Conservation (phyloP, 2,113 vertebrate species). For the Phyllopteryx taeniolatus region DNA sequence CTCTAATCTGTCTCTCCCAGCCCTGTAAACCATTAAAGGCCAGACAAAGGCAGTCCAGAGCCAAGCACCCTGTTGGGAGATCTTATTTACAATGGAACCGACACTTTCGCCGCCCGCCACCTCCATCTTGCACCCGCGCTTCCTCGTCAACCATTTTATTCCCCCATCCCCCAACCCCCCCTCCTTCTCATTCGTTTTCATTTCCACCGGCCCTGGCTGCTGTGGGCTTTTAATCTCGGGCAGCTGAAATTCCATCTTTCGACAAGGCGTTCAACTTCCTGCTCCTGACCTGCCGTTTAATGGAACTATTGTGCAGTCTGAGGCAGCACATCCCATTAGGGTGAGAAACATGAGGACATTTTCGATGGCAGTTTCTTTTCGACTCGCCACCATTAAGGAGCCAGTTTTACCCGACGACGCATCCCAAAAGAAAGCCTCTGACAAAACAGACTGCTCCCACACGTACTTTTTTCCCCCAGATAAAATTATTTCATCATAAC, state of each 20-base stretch:
- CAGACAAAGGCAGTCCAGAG: constrained; percentile 64
- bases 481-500: too few species aligned
- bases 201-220: constrained; percentile 46
- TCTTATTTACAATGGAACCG: constrained; percentile 75
- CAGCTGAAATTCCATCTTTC: constrained; percentile 69
- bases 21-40: constrained; percentile 64
- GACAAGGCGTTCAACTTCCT: constrained; percentile 50
- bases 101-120: constrained; percentile 65
- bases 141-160: constrained; percentile 34
- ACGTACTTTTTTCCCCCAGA: too few species aligned
- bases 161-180: neutral
- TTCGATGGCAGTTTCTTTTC: constrained; percentile 29
- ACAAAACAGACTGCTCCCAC: too few species aligned
- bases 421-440: neutral
- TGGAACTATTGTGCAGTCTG: constrained; percentile 69
- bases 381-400: constrained; percentile 19
- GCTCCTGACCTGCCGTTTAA: constrained; percentile 68
- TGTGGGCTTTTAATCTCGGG: constrained; percentile 66
- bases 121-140: constrained; percentile 58
- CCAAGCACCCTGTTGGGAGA: constrained; percentile 67
- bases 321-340: constrained; percentile 64
- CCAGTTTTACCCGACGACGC: constrained; percentile 1
- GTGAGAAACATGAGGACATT: constrained; percentile 36
- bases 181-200: constrained; percentile 43
- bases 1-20: constrained; percentile 68